Evolutionary conservation across 2,113 vertebrate species (phyloP), one percentile per base, ranked within the genome.

Genomic region (Turnix velox): DNA sequence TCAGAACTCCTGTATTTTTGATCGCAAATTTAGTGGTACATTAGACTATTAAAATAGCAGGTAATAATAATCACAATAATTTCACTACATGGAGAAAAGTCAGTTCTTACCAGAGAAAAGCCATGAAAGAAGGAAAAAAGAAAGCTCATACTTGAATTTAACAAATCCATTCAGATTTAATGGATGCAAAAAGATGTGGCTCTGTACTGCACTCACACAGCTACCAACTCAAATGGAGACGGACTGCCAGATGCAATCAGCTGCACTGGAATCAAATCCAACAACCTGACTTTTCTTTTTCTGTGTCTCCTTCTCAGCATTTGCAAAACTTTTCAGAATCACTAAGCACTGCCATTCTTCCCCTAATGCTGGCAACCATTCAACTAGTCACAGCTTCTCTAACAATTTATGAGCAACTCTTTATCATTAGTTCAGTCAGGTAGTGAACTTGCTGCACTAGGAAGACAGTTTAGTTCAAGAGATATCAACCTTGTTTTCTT

Each of bases 231-330:
- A 52, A 46, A 65, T 16, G 28, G 76, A 92, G 80, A 84, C 0
- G 1, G 51, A 74, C 83, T 96, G 95, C 80, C 91, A 94, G 63
- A 80, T 81, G 11, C 46, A 66, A 92, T 92, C 91, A 95, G 49
- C 63, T 73, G 54, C 59, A 77, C 10, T 23, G 35, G 18, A 86
- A 77, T 86, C 63, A 66, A 45, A 40, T 39, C 24, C 42, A 92
- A 31, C 58, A 76, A 39, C 72, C 18, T 45, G 37, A 74, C 49
- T 88, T 79, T 58, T 75, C 40, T 51, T 88, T 75, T 54, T 75
- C 58, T 73, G 66, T 80, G 55, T 24, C 20, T 84, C 88, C 28
- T 85, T 40, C 45, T 84, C 46, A 84, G 46, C 20, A 59, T 62
- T 71, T 77, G 10, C 46, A 77, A 74, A 92, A 74, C 35, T 87